Evolutionary conservation across 2,113 vertebrate genomes (phyloP), one percentile per base, ranked within the genome.

Genomic region (Mirounga angustirostris): DNA sequence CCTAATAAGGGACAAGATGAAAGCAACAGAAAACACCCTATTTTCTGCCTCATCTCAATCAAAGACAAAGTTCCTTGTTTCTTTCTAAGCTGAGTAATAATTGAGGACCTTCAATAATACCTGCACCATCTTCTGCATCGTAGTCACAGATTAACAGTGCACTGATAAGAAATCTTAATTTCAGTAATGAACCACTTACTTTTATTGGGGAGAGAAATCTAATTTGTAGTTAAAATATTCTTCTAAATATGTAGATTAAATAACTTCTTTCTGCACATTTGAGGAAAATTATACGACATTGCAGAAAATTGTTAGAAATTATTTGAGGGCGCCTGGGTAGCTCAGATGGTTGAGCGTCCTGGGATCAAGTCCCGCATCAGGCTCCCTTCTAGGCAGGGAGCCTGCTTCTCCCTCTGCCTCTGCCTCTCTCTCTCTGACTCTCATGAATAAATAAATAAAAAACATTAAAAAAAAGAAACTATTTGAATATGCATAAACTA

Each of bases 191-290:
- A 33, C 61, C 81, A 74, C 46, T 84, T 36, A 96, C 36, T 56
- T 67, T 73, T 56, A 67, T 50, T 69, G n/a, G 76, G 50, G 43
- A 28, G 50, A 58, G 52, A 74, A 91, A n/a, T 56, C 87, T 95
- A 93, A 95, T 58, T 84, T 91, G 40, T 33, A 87, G 50, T 80
- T 93, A 90, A 67, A 59, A 43, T 65, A 65, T 46, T 95, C 59
- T 65, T 79, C 24, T 80, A 91, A 84, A 88, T 93, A 81, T 56
- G 40, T 58, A 84, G 79, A 95, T 81, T 58, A 95, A 93, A 82
- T 87, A 65, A 18, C 71, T 79, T 95, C 11, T 65, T 52, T 14
- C 86, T 74, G 59, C 43, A 40, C n/a, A 69, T 65, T 67, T 61
- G 78, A 88, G 56, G 40, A 74, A 93, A 96, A 84, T 91, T 74